Percentiles rank a stretch among this genome's conserved stretches.
Evolutionary conservation across 2,797 vertebrate species (phyloP).

Genomic region (Paedocypris micromegethes): DNA sequence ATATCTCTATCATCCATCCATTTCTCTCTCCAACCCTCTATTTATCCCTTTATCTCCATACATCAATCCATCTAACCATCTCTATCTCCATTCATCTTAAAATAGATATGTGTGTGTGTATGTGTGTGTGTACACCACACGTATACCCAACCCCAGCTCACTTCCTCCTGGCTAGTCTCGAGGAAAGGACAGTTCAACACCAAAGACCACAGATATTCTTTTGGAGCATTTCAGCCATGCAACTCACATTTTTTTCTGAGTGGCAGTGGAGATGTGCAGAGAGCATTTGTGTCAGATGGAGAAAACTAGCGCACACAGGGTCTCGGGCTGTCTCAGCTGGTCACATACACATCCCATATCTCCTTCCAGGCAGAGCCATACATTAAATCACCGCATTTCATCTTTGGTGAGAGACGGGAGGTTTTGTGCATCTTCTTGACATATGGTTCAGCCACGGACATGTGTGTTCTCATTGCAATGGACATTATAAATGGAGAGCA

Average conservation of each 20-base stretch:
- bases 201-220: slow-evolving; percentile 6
- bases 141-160: slow-evolving; percentile 8
- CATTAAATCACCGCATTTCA: slow-evolving; percentile 69
- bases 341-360: slow-evolving; percentile 60
- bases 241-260: slow-evolving; percentile 39
- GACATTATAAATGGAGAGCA: slow-evolving; percentile 51
- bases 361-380: slow-evolving; percentile 53
- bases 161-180: slow-evolving; percentile 5
- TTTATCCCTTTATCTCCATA: too few relatives aligned
- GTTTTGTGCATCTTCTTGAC: slow-evolving; percentile 41
- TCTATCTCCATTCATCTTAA: too few relatives aligned
- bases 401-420: slow-evolving; percentile 57
- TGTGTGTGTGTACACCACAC: slow-evolving; percentile 31
- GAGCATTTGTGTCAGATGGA: slow-evolving; percentile 36
- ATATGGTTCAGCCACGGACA: slow-evolving; percentile 48
- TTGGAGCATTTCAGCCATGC: slow-evolving; percentile 1
- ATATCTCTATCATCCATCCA: too few relatives aligned
- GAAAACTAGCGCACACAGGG: slow-evolving; percentile 47
- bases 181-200: neutral
- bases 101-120: too few relatives aligned
- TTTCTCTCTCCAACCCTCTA: too few relatives aligned
- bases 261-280: slow-evolving; percentile 33
- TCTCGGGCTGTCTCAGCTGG: slow-evolving; percentile 58
- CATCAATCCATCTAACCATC: too few relatives aligned
- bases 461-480: slow-evolving; percentile 40